phyloP scores from a whole-genome alignment of 2,888 invertebrate genomes.

The Seira ritae region DNA sequence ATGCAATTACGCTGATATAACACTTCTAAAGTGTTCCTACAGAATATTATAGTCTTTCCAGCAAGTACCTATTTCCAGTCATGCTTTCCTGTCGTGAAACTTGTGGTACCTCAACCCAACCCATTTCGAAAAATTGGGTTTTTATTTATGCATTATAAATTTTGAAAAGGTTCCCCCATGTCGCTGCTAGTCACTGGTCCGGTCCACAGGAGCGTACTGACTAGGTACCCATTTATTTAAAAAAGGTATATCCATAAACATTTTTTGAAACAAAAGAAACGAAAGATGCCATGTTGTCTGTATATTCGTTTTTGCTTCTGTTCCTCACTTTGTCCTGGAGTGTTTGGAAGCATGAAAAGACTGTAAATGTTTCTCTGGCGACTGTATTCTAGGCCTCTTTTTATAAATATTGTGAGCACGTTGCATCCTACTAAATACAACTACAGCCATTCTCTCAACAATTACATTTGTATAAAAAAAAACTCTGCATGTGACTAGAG shows the following conservation, averaged over 20 bases:
- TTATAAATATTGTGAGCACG: background rate
- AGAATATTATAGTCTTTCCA: background rate
- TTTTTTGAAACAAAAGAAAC: conserved; percentile 1
- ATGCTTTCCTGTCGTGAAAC: background rate
- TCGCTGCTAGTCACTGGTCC: too few species aligned
- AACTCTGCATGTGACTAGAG: background rate
- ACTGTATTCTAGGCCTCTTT: too few species aligned
- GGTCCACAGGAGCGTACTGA: too few species aligned
- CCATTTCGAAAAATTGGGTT: background rate
- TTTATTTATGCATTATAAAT: conserved; percentile 50
- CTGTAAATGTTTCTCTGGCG: conserved; percentile 50
- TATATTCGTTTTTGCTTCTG: conserved; percentile 22
- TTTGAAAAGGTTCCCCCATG: conserved; percentile 37
- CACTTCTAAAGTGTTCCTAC: background rate
- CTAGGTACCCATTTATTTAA: conserved; percentile 30
- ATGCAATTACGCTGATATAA: background rate
- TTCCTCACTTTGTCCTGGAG: conserved; percentile 1
- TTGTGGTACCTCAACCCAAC: background rate
- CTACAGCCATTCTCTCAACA: too few species aligned
- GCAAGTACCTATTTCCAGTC: too few species aligned
- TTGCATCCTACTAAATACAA: background rate
- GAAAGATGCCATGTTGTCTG: conserved; percentile 28
- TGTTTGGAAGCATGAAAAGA: conserved; percentile 39
- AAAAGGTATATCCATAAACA: background rate
- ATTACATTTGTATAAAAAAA: background rate